phyloP scores from a whole-genome alignment of 2,888 invertebrate species.

The Blastobasis adustella region DNA sequence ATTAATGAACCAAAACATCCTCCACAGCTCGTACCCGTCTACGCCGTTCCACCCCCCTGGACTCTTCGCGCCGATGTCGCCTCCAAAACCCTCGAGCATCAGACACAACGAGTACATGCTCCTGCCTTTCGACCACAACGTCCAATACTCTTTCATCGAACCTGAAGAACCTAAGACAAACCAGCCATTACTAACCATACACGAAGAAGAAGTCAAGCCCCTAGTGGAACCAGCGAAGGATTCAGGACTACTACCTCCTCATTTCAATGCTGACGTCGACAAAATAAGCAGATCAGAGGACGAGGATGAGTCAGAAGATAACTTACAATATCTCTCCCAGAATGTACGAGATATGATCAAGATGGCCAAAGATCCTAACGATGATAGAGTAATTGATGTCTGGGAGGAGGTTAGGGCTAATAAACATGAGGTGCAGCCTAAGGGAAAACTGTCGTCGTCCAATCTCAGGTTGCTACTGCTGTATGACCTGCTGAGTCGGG shows the following conservation, averaged over 20 bases:
- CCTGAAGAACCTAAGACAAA: constrained; percentile 43
- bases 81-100: constrained; percentile 46
- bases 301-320: constrained; percentile 50
- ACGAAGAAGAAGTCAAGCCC: constrained; percentile 50
- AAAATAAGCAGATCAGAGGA: constrained; percentile 46
- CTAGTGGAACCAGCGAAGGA: constrained; percentile 46
- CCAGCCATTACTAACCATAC: constrained; percentile 47
- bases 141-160: constrained; percentile 53
- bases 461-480: constrained; percentile 75
- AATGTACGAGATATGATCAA: constrained; percentile 58
- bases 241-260: constrained; percentile 45
- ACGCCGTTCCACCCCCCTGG: constrained; percentile 68
- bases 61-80: constrained; percentile 66
- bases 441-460: constrained; percentile 72
- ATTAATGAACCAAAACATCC: too few species aligned
- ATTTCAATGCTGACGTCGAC: constrained; percentile 36
- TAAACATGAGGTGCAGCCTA: constrained; percentile 34
- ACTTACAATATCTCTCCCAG: constrained; percentile 57
- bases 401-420: constrained; percentile 45
- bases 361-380: constrained; percentile 49
- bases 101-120: constrained; percentile 33
- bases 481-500: constrained; percentile 79
- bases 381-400: constrained; percentile 51
- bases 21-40: constrained; percentile 25
- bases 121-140: constrained; percentile 45